Evolutionary conservation across 2,888 invertebrate genomes (phyloP), one percentile per base, ranked within the genome.

Genomic region (Acholoe squamosa): DNA sequence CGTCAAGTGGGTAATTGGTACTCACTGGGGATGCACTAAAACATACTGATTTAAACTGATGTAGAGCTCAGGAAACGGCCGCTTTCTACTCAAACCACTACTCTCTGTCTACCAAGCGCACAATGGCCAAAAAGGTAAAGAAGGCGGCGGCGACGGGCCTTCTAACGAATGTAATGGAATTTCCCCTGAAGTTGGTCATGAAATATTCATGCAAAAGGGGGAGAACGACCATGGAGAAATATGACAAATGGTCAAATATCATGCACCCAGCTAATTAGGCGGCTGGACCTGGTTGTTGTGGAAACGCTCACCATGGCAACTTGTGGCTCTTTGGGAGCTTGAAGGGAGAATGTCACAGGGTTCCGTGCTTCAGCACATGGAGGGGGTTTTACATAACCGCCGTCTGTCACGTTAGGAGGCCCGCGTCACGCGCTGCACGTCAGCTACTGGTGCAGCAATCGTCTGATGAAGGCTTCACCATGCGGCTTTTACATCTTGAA

Each of bases 261-360:
- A 80, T 80, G 80, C 80, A 43, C 22, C 34, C 43, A 0, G 33
- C 33, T 80, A 80, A 80, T 80, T 80, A 80, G 80, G 25, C 25
- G 34, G 80, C 80, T 19, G 25, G 43, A 33, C 80, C 43, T 43
- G 80, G 80, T 80, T 43, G 80, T 80, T 80, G 80, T 80, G 80
- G 80, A 5, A 80, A 80, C 80, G 80, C 80, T 80, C 80, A 34
- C 80, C 80, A 80, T 80, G 43, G 80, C 80, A 80, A 80, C 80
- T 43, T 80, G 80, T 80, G 80, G 80, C 80, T 34, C 34, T 28
- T 25, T 25, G 28, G 71, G 31, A 14, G 71, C 71, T 25, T 0
- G 28, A 14, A 28, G 71, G 28, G n/a, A n/a, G n/a, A 71, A 71
- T 71, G 71, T 71, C 71, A 71, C 71, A 28, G 25, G 71, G 71